Evolutionary conservation across 1,140 invertebrate species (phyloP), one percentile per base, ranked within the genome.

Genomic region (Muscidifurax raptorellus): DNA sequence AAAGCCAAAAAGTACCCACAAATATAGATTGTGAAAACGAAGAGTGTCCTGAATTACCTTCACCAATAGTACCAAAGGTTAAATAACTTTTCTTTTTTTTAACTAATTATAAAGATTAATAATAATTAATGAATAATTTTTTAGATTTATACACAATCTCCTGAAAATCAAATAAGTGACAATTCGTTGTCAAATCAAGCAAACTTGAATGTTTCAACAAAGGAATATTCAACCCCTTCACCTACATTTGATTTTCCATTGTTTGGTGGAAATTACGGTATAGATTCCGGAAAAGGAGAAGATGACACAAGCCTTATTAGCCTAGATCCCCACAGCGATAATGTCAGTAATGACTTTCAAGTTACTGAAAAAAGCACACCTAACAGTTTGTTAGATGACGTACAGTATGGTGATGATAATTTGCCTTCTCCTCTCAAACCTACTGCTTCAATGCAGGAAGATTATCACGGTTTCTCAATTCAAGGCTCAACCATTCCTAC

Each of bases 401-500:
- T 95, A 79, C 94, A 94, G 6, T 94, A 93, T 0, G 93, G 94
- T 0, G 91, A 92, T 12, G 93, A 92, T 4, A 94, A 95, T 88
- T 91, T 96, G 77, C 95, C 95, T 2, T 95, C 95, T 0, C 95
- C 96, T 0, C 95, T 82, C 92, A 95, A 92, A 86, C 91, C 89
- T 18, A 89, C 87, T 13, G 74, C 78, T 79, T 95, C 95, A 0
- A 91, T 91, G 28, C 91, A 90, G 47, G 91, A 94, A 28, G 93
- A 95, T 87, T 96, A 96, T 90, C 93, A 95, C 71, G 95, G 95
- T 2, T 96, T 96, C 88, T 95, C 95, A 6, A 94, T 94, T 83
- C 95, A 95, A 90, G 95, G 95, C 74, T 94, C 94, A 86, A 94
- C 95, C 85, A 96, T 96, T 90, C 95, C 95, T 15, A 96, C 94